Evolutionary conservation across 2,797 vertebrate genomes (phyloP).

Genomic region (Sphenopsis melanotis): DNA sequence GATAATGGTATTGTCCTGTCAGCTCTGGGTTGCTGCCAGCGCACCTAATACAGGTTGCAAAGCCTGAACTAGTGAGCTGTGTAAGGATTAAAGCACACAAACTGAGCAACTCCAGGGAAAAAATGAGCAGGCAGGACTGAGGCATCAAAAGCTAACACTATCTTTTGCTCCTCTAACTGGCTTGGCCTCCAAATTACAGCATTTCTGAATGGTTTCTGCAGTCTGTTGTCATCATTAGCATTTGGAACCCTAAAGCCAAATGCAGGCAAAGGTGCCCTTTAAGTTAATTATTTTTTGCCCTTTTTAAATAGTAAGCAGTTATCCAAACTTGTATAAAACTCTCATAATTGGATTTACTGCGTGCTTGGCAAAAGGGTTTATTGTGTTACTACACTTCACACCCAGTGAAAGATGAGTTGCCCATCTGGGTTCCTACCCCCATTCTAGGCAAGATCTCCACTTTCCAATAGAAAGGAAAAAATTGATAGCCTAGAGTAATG

Average conservation of each 20-base stretch:
- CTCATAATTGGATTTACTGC: background rate
- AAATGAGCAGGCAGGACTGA: background rate
- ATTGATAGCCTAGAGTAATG: background rate
- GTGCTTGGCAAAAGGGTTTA: background rate
- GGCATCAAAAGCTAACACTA: accelerated
- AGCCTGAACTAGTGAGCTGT: background rate
- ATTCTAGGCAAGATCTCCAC: background rate
- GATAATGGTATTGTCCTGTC: background rate
- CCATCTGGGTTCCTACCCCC: background rate
- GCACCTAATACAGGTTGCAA: background rate
- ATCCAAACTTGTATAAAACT: background rate
- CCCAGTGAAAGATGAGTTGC: background rate
- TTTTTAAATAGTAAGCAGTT: background rate
- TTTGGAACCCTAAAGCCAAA: background rate
- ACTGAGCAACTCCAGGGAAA: background rate
- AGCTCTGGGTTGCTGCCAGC: background rate
- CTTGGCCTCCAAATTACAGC: background rate
- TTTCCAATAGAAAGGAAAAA: background rate
- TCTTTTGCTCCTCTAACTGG: background rate
- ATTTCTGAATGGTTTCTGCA: background rate
- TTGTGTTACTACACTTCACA: background rate
- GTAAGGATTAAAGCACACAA: background rate
- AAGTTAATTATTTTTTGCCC: background rate
- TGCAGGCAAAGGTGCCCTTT: background rate
- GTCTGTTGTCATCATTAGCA: background rate